Conservation (phyloP, 1,140 invertebrate genomes). For the silkworm (Bombyx mori) region ASM3026992v2 NC_085118.1:4945001-4945500, state of each 20-base stretch:
- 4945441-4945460: too few species aligned
- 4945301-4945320: constrained; percentile 54
- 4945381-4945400: not conserved
- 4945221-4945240: constrained; percentile 59
- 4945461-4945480: too few species aligned
- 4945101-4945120: too few species aligned
- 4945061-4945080: too few species aligned
- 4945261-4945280: constrained; percentile 68
- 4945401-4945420: too few species aligned
- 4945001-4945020: too few species aligned
- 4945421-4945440: too few species aligned
- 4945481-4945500: too few species aligned
- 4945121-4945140: not conserved
- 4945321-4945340: constrained; percentile 27
- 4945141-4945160: constrained; percentile 16
- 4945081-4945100: too few species aligned
- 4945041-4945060: too few species aligned
- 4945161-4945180: constrained; percentile 40
- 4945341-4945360: constrained; percentile 9
- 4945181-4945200: constrained; percentile 58
- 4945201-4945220: constrained; percentile 48
- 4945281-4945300: constrained; percentile 60
- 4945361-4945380: constrained; percentile 10
- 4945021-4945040: too few species aligned
- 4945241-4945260: constrained; percentile 66